phyloP scores from a whole-genome alignment of 2,113 vertebrate species.

The Marmota monax region DNA sequence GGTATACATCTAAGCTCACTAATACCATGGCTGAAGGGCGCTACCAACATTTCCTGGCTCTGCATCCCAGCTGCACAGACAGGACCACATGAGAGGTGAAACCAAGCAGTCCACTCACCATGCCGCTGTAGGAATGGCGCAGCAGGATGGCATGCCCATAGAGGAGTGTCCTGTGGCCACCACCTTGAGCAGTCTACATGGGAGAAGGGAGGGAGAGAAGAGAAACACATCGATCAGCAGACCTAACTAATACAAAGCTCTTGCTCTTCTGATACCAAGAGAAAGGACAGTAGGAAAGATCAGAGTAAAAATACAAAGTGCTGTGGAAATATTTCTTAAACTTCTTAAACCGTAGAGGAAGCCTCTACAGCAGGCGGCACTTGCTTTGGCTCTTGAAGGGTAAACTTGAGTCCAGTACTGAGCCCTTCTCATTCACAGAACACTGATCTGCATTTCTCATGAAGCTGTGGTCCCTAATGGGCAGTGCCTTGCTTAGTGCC shows the following conservation, averaged over 20 bases:
- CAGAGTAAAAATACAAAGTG: no score
- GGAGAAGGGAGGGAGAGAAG: slow-evolving; percentile 18
- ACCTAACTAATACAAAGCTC: neutral
- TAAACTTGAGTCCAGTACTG: neutral
- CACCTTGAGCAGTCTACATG: slow-evolving; percentile 93
- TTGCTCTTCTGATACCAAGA: neutral
- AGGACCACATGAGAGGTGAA: accelerated
- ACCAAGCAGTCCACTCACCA: slow-evolving; percentile 88
- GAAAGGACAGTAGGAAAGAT: neutral
- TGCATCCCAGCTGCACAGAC: neutral
- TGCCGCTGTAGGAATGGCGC: slow-evolving; percentile 97
- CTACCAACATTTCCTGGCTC: neutral
- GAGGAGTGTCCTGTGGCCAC: slow-evolving; percentile 95
- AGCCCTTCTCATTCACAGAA: no score
- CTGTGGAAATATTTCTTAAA: neutral
- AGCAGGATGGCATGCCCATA: slow-evolving; percentile 96
- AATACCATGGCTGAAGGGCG: neutral
- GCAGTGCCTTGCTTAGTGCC: neutral
- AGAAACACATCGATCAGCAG: neutral
- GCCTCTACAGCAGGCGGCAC: neutral
- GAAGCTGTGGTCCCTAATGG: neutral
- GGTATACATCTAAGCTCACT: neutral
- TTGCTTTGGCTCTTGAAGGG: neutral
- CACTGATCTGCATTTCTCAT: neutral
- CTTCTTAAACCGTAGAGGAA: neutral